These are phyloP conservation scores for Fragum fragum DNA, from an alignment of 2,888 invertebrate genomes.

Conservation along the genomic window DNA sequence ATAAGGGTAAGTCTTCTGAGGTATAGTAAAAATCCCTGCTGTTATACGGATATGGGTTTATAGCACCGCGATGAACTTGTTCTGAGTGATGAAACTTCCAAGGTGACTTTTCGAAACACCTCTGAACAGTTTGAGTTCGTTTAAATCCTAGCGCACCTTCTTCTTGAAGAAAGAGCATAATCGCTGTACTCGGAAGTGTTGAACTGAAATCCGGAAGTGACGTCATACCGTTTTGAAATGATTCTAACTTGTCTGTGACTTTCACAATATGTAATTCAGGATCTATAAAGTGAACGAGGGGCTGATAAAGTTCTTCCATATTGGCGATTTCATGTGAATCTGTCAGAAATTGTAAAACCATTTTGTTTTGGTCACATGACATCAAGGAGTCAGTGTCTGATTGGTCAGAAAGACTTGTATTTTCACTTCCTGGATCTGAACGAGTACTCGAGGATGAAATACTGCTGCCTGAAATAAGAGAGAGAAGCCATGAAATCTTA, in stretches of 20 bases:
- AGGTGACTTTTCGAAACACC: constrained; percentile 75
- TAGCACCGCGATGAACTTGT: constrained; percentile 70
- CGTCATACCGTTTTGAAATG: constrained; percentile 41
- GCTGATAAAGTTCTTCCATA: constrained; percentile 77
- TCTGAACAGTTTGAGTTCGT: constrained; percentile 72
- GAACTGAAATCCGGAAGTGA: constrained; percentile 55
- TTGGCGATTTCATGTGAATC: constrained; percentile 74
- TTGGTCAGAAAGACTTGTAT: constrained; percentile 71
- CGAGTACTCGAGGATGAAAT: constrained; percentile 71
- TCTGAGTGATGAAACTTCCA: constrained; percentile 84
- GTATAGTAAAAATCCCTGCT: constrained; percentile 81
- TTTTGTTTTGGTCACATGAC: constrained; percentile 73
- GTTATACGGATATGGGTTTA: constrained; percentile 78
- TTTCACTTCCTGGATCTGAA: constrained; percentile 75
- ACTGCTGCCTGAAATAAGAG: constrained; percentile 70
- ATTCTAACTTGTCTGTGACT: constrained; percentile 70
- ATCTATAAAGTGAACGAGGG: constrained; percentile 77
- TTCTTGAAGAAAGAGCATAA: constrained; percentile 78
- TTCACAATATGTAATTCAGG: constrained; percentile 77
- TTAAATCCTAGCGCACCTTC: constrained; percentile 74
- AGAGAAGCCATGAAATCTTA: too few species aligned
- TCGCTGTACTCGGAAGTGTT: constrained; percentile 73
- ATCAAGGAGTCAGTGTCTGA: constrained; percentile 73
- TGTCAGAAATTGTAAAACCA: constrained; percentile 75
- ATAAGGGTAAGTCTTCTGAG: constrained; percentile 80